Evolutionary conservation across 2,797 vertebrate genomes (phyloP).

Genomic region (Danio kyathit): DNA sequence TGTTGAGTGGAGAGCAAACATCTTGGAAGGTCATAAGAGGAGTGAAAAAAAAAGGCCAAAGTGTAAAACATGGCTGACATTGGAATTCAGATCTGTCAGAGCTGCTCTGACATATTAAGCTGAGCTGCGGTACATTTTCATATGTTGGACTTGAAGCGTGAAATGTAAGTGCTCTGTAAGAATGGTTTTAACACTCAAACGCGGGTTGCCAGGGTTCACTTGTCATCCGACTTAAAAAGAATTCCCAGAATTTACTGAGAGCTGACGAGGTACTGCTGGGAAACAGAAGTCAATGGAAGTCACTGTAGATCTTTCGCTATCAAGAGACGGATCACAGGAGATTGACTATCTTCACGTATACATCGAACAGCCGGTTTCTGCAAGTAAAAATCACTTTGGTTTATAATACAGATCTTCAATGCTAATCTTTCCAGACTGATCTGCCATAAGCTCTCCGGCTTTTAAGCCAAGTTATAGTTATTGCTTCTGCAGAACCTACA

Average conservation of each 20-base stretch:
- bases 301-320: not conserved
- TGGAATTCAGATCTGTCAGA: slow-evolving; percentile 33
- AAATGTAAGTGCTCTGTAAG: slow-evolving; percentile 30
- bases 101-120: slow-evolving; percentile 22
- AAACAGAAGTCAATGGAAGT: not conserved
- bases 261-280: not conserved
- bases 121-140: slow-evolving; percentile 7
- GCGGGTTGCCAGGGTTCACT: slow-evolving; percentile 9
- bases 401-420: not conserved
- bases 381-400: slow-evolving; percentile 2
- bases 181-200: slow-evolving; percentile 16
- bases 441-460: not conserved
- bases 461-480: not conserved
- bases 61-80: slow-evolving; percentile 44
- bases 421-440: not conserved
- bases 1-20: slow-evolving; percentile 69
- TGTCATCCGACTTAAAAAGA: not conserved
- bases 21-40: slow-evolving; percentile 60
- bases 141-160: slow-evolving; percentile 12
- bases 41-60: slow-evolving; percentile 10
- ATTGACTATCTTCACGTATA: not conserved
- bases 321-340: not conserved
- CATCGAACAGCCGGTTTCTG: not conserved
- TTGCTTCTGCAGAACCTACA: not conserved
- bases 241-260: slow-evolving; percentile 4